Base-by-base conservation (phyloP, 2,888 invertebrate species). In the Petrophora chlorosata region DNA sequence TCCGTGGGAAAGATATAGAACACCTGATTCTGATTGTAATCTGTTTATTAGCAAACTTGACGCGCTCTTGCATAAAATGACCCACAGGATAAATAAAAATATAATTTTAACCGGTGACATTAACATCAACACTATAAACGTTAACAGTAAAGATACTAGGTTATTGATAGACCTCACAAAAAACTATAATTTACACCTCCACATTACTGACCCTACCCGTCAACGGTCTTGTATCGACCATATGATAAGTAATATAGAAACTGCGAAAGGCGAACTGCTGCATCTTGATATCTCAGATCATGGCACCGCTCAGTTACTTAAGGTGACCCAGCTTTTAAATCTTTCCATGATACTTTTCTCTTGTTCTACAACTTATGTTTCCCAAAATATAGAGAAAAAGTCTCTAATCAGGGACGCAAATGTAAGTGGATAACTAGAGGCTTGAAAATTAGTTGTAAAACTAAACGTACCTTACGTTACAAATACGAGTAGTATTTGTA, bases 21-120 rank as follows among this genome's bases (percentile, higher is more conserved):
- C 34, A 12, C 34, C 34, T 13, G n/a, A 19, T 3, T 34, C 34
- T 13, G 13, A 22, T 8, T 34, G 19, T 13, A 34, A 34, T n/a
- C 1, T 13, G 1, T 34, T 34, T 14, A 19, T 34, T 13, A 3
- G 5, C 13, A 22, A 34, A 8, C 13, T 34, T 2, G 22, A 34
- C 0, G 8, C 19, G 0, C 8, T 34, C 1, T 13, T 34, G n/a
- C n/a, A 22, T 22, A 34, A 22, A 34, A 8, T 34, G 5, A 17
- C 17, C 7, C 2, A 22, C 7, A 34, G 12, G 3, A 8, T 3
- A 3, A 19, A 22, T 22, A 34, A 34, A 22, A 8, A 13, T 1
- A 22, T 34, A 1, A n/a, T 34, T 1, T 34, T 34, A 13, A 8
- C 34, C 2, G 34, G 34, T 2, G 34, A 22, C 16, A 5, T 30